Base-by-base conservation (phyloP, 2,888 invertebrate species). In the Pelosia muscerda region DNA sequence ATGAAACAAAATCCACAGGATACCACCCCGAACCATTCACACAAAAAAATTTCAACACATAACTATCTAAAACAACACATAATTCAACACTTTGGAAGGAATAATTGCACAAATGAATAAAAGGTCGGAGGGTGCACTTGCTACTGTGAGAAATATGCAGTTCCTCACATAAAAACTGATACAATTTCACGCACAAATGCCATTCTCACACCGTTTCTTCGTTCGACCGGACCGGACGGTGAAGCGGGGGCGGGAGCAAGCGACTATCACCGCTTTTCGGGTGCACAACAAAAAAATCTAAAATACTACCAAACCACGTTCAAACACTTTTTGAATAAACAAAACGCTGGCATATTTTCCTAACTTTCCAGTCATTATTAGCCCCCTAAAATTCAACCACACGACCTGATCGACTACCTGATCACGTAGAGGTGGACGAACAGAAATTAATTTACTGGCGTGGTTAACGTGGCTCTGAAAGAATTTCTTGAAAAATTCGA, bases 171-270 rank as follows among this genome's bases (percentile, higher is more conserved):
- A 92, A 92, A 92, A 93, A 92, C 85, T 86, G 84, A 87, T 88
- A 88, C 83, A 92, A 90, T 91, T 92, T 90, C 89, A 92, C 90
- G 88, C 89, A 90, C 87, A 93, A 92, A 92, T 90, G 86, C 91
- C 89, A 91, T 89, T 90, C 90, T 88, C 86, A 85, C 85, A 85
- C 85, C 81, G 86, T 88, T 88, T 86, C 84, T 86, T 86, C 84
- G 77, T 85, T 83, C 85, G 84, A 23, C 57, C 28, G 26, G n/a
- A 84, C 83, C 82, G 82, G 72, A 72, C 74, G 78, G 83, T 74
- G 86, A 83, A 79, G 86, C 82, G 84, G 84, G 86, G 82, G 83
- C 60, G 76, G 77, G 70, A 63, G 60, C 58, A 58, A 68, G 63
- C 63, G 53, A 61, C 62, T 81, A 81, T 83, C 79, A 81, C 83